Evolutionary conservation across 1,140 invertebrate species (phyloP).

Genomic region (Drosophila yakuba): DNA sequence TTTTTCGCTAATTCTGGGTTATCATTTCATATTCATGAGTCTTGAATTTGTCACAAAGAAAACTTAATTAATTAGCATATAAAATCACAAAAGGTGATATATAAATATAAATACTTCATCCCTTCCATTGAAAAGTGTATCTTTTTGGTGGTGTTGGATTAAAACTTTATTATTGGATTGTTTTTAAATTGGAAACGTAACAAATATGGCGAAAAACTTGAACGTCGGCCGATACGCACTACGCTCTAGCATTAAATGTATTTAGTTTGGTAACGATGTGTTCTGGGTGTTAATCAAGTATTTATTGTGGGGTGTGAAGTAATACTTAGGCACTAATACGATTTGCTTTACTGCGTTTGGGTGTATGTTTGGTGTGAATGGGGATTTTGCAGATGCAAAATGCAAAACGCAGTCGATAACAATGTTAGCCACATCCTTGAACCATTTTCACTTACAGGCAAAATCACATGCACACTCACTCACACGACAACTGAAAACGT

Average conservation of each 20-base stretch:
- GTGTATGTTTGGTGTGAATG: constrained; percentile 50
- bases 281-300: constrained; percentile 24
- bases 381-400: constrained; percentile 51
- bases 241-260: constrained; percentile 45
- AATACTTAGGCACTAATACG: constrained; percentile 68
- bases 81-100: too few relatives aligned
- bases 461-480: constrained; percentile 20
- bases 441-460: constrained; percentile 14
- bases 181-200: constrained; percentile 64
- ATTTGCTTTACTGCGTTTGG: constrained; percentile 28
- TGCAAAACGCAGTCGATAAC: constrained; percentile 66
- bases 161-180: constrained; percentile 71
- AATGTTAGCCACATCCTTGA: constrained; percentile 60
- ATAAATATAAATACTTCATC: neutral
- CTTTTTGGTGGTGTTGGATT: constrained; percentile 63
- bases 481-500: constrained; percentile 72
- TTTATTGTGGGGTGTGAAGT: constrained; percentile 11
- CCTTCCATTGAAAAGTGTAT: neutral
- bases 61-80: neutral
- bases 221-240: constrained; percentile 43
- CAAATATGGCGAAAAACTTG: constrained; percentile 70
- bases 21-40: constrained; percentile 4
- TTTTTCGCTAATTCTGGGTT: too few relatives aligned
- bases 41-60: neutral
- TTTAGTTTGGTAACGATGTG: constrained; percentile 33